Evolutionary conservation across 2,888 invertebrate species (phyloP).

Genomic region (Romanomermis culicivorax): DNA sequence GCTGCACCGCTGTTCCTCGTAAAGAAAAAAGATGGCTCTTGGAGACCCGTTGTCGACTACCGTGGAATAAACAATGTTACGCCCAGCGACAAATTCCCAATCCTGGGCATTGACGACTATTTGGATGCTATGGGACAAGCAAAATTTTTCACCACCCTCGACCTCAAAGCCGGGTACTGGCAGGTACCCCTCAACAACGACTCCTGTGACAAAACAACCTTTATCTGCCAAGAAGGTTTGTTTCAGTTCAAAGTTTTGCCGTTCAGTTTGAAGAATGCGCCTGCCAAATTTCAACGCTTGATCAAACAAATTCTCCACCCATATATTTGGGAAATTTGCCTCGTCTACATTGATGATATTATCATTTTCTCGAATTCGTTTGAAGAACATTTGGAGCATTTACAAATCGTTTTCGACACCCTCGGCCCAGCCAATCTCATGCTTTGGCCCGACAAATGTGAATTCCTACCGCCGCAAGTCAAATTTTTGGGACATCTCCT

Average conservation of each 20-base stretch:
- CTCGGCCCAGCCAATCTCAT: neutral
- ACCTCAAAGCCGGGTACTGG: neutral
- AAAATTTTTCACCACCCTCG: neutral
- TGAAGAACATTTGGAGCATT: neutral
- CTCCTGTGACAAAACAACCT: neutral
- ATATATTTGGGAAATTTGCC: neutral
- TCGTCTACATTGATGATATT: neutral
- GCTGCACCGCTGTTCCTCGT: neutral
- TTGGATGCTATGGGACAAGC: neutral
- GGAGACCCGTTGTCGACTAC: neutral
- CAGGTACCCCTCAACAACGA: neutral
- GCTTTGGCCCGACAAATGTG: neutral
- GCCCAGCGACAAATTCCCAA: neutral
- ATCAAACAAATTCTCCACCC: neutral
- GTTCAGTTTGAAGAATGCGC: neutral
- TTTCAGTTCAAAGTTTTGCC: neutral
- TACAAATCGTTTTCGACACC: neutral
- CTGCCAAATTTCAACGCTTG: neutral
- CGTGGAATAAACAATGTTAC: neutral
- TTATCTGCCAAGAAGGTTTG: neutral
- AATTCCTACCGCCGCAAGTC: neutral
- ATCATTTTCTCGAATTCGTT: neutral
- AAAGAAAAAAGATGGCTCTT: neutral
- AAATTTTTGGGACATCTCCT: neutral
- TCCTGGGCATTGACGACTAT: neutral